These are phyloP conservation scores for Nephrotoma flavescens DNA, from an alignment of 2,888 invertebrate species.

Conservation along the genomic window DNA sequence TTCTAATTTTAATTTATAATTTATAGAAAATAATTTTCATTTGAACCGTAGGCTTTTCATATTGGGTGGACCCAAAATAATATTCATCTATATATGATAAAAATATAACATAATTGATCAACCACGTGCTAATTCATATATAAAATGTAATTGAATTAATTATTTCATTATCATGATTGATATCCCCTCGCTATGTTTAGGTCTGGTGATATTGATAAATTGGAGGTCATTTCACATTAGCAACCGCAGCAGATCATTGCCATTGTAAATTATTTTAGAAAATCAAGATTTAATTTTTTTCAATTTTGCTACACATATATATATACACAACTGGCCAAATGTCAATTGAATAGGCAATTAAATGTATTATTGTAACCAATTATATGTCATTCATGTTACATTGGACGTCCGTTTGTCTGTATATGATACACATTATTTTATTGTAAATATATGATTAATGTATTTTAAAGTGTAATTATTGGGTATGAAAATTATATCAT, in stretches of 20 bases:
- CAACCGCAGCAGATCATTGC: background rate
- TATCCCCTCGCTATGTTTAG: background rate
- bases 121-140: no score
- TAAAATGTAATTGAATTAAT: background rate
- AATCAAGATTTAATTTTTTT: background rate
- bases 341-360: background rate
- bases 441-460: background rate
- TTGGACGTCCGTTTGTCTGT: background rate
- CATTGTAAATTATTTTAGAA: background rate
- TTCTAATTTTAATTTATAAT: no score
- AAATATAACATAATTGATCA: no score
- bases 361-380: background rate
- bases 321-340: background rate
- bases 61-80: no score
- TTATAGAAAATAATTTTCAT: no score
- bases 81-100: no score
- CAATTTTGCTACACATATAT: background rate
- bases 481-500: background rate
- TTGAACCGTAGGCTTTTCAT: no score
- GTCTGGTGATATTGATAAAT: background rate
- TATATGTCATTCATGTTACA: background rate
- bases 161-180: background rate
- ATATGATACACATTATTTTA: background rate
- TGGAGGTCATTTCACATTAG: background rate
- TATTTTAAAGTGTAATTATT: background rate